These are phyloP conservation scores for Ammodytes dubius DNA, from an alignment of 2,113 vertebrate species.

Conservation along the genomic window DNA sequence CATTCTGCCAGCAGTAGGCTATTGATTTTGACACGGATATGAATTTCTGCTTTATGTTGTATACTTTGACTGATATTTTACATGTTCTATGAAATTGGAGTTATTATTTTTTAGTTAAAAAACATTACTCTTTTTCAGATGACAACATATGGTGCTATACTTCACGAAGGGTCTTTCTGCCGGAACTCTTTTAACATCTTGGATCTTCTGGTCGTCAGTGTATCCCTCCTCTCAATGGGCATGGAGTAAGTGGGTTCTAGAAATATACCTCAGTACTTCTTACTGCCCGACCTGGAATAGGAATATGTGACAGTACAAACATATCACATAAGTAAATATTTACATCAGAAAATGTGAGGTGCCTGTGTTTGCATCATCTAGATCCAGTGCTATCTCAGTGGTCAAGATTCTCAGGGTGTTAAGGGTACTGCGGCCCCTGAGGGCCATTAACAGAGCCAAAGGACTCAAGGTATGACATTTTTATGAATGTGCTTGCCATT, in stretches of 20 bases:
- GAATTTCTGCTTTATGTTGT: no score
- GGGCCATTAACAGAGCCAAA: slow-evolving; percentile 89
- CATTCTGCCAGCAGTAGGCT: no score
- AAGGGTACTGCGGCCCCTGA: slow-evolving; percentile 91
- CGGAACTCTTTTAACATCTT: slow-evolving; percentile 96
- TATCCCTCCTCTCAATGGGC: slow-evolving; percentile 94
- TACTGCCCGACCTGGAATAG: not conserved
- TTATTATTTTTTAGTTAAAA: not conserved
- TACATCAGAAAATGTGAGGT: not conserved
- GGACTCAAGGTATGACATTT: slow-evolving; percentile 84
- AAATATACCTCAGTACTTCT: not conserved
- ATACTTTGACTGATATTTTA: no score
- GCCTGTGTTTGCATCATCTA: slow-evolving; percentile 47
- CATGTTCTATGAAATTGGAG: no score
- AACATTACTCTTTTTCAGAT: slow-evolving; percentile 81
- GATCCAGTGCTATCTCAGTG: slow-evolving; percentile 94
- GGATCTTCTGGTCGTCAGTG: slow-evolving; percentile 93
- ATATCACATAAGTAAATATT: not conserved
- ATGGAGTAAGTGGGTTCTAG: slow-evolving; percentile 87
- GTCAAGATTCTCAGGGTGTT: slow-evolving; percentile 96
- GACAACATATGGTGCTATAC: slow-evolving; percentile 94
- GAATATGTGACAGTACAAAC: no score
- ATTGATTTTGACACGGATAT: no score
- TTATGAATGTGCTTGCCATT: not conserved
- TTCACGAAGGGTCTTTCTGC: slow-evolving; percentile 97